These are phyloP conservation scores for Zoanthus solanderi DNA, from an alignment of 92 coral and sea anemone species.

Conservation along the genomic window DNA sequence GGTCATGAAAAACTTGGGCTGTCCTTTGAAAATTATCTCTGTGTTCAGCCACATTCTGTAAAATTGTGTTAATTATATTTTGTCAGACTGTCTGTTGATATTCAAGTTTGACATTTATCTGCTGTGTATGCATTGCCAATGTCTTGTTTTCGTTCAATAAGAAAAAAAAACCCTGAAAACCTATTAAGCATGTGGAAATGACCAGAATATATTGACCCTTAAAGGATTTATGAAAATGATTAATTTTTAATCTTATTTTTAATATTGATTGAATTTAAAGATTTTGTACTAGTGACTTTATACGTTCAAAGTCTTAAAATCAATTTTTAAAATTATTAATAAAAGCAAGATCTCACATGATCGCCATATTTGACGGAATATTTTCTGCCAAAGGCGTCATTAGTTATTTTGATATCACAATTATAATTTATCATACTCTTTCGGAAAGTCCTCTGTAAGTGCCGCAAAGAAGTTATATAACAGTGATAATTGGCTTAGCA, in stretches of 20 bases:
- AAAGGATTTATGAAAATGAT: neutral
- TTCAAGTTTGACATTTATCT: neutral
- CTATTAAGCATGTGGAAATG: neutral
- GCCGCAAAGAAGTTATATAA: neutral
- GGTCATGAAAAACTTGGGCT: neutral
- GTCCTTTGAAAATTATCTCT: too few species aligned
- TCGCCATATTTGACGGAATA: too few species aligned
- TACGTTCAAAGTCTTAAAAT: too few species aligned
- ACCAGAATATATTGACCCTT: neutral
- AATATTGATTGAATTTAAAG: too few species aligned
- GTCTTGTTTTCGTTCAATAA: neutral
- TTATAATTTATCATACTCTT: slow-evolving; percentile 29
- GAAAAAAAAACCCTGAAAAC: neutral
- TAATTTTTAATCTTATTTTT: neutral
- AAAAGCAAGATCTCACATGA: neutral
- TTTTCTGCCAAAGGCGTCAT: neutral
- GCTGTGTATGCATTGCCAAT: neutral
- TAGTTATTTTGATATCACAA: slow-evolving; percentile 18
- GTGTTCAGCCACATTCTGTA: too few species aligned
- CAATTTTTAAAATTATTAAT: too few species aligned
- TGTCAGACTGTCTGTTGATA: too few species aligned
- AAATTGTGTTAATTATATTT: too few species aligned
- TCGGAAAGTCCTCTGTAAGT: slow-evolving; percentile 17
- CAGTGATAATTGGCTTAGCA: slow-evolving; percentile 44
- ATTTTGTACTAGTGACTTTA: too few species aligned